Conservation (phyloP, 2,888 invertebrate species). For the Hesperia comma region DNA sequence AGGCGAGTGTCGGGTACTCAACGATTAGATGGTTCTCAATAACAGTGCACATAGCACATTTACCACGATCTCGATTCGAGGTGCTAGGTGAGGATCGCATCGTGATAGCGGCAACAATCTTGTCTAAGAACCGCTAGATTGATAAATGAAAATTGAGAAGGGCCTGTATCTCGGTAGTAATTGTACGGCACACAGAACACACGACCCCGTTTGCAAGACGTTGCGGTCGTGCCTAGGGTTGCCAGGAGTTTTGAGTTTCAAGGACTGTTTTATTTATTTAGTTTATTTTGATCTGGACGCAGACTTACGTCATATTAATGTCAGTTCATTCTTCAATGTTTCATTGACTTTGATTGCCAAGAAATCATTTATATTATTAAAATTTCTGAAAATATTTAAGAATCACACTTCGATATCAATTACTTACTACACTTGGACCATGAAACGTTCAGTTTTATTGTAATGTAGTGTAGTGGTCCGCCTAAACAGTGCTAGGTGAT, state of each 20-base stretch:
- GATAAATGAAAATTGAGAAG: conserved; percentile 55
- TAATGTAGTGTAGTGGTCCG: too few relatives aligned
- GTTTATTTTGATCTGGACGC: not conserved
- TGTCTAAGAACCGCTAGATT: conserved; percentile 52
- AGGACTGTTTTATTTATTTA: not conserved
- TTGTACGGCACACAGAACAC: conserved; percentile 36
- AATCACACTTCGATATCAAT: too few relatives aligned
- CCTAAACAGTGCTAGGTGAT: too few relatives aligned
- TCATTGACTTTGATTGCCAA: too few relatives aligned
- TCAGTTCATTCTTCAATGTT: too few relatives aligned
- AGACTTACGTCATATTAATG: too few relatives aligned
- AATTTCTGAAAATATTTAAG: too few relatives aligned
- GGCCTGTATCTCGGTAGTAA: conserved; percentile 42
- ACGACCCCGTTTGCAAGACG: conserved; percentile 35
- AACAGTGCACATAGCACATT: conserved; percentile 56
- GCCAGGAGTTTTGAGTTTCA: conserved; percentile 2
- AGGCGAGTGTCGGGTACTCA: conserved; percentile 20
- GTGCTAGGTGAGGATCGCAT: conserved; percentile 55
- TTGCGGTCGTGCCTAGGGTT: conserved; percentile 30
- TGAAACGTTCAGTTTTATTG: too few relatives aligned
- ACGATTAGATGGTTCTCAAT: conserved; percentile 40
- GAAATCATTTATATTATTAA: too few relatives aligned
- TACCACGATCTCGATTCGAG: conserved; percentile 53
- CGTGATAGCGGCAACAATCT: conserved; percentile 46
- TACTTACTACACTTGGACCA: too few relatives aligned